Evolutionary conservation across 53 echinoderm and acorn worm genomes (phyloP).

Genomic region (Hippasteria phrygiana): DNA sequence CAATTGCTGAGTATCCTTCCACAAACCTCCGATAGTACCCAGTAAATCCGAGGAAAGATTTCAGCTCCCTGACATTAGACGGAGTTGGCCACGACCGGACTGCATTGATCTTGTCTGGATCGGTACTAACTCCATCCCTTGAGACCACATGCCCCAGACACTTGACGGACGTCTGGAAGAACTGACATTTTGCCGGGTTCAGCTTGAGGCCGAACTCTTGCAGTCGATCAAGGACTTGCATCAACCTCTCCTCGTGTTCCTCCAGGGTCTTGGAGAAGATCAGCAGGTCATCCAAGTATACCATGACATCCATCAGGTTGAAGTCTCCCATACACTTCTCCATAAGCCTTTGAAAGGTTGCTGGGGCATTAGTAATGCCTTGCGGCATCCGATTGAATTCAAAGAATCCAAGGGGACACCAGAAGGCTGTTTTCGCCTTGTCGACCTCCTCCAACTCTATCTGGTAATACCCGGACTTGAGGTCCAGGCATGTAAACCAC

Average conservation of each 20-base stretch:
- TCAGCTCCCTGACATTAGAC: conserved; percentile 67
- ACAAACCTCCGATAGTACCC: conserved; percentile 82
- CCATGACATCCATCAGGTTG: conserved; percentile 57
- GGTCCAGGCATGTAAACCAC: no score
- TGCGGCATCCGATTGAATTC: conserved; percentile 79
- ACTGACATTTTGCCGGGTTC: conserved; percentile 71
- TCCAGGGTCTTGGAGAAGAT: conserved; percentile 24
- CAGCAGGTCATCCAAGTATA: conserved; percentile 71
- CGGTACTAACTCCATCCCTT: conserved; percentile 67
- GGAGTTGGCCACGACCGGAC: conserved; percentile 74
- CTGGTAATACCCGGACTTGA: conserved; percentile 79
- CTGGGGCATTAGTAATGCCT: conserved; percentile 68
- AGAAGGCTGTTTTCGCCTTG: conserved; percentile 75
- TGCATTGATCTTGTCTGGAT: conserved; percentile 68
- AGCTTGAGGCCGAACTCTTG: conserved; percentile 71
- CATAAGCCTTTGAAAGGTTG: conserved; percentile 52
- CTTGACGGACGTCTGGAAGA: conserved; percentile 72
- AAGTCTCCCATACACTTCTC: conserved; percentile 66
- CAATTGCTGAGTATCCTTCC: conserved; percentile 60
- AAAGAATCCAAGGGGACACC: conserved; percentile 79
- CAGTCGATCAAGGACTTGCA: conserved; percentile 54
- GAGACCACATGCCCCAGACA: conserved; percentile 80
- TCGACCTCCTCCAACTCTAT: conserved; percentile 70
- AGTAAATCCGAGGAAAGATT: conserved; percentile 77
- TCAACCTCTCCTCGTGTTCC: conserved; percentile 64